Evolutionary conservation across 2,888 invertebrate genomes (phyloP).

Genomic region (Dryobota labecula): DNA sequence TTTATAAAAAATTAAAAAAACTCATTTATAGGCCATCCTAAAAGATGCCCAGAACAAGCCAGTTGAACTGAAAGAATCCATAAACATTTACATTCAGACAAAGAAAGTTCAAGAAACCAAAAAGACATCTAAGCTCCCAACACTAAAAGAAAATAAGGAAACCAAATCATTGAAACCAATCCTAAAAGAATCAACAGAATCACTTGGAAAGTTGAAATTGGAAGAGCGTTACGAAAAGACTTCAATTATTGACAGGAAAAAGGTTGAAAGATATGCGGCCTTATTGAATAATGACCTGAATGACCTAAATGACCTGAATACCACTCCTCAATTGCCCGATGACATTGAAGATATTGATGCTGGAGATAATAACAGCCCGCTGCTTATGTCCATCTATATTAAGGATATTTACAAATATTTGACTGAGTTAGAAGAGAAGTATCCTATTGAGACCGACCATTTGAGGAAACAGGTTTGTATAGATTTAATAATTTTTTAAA

Average conservation of each 20-base stretch:
- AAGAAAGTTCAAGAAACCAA: conserved; percentile 76
- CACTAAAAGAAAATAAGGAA: conserved; percentile 77
- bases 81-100: conserved; percentile 70
- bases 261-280: conserved; percentile 57
- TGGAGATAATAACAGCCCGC: conserved; percentile 93
- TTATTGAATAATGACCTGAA: conserved; percentile 45
- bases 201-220: conserved; percentile 81
- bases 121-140: conserved; percentile 74
- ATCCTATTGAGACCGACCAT: conserved; percentile 92
- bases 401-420: conserved; percentile 97
- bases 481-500: background rate
- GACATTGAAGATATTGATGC: conserved; percentile 94
- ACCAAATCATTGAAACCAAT: conserved; percentile 73
- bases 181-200: conserved; percentile 80
- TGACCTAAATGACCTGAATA: conserved; percentile 52
- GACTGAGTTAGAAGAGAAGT: conserved; percentile 93
- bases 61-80: conserved; percentile 75
- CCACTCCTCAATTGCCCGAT: conserved; percentile 73
- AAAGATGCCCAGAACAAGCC: conserved; percentile 79
- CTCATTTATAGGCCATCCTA: conserved; percentile 74
- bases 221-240: conserved; percentile 65
- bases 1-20: background rate
- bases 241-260: conserved; percentile 60
- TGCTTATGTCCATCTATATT: conserved; percentile 95
- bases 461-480: conserved; percentile 91